Evolutionary conservation across 2,888 invertebrate genomes (phyloP), one percentile per base, ranked within the genome.

Genomic region (Dusona sp.): DNA sequence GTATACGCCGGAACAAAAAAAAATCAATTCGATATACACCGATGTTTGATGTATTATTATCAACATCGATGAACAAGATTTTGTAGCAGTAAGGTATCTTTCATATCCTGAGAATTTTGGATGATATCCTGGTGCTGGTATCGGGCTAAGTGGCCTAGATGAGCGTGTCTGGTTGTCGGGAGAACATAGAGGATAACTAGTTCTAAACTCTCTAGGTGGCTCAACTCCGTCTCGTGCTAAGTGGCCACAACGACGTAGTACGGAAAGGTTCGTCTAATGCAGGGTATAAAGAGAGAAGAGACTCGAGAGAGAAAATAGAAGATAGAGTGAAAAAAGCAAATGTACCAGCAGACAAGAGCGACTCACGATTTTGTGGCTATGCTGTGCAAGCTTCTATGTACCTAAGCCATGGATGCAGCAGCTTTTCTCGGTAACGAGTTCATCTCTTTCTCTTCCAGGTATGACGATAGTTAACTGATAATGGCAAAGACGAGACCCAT

Each of bases 401-500:
- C 57, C 48, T 8, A 11, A 72, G 38, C 65, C 33, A 16, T 45
- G 75, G 57, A 84, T 64, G 61, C 67, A 61, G 48, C 42, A 48
- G 73, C 64, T 78, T 78, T 75, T 81, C 86, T 74, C 79, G 64
- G 74, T 85, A 85, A 82, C 74, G 75, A 87, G 79, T 82, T 68
- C n/a, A n/a, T n/a, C 67, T 83, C 73, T 73, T 74, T 67, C 68
- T 79, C 54, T 25, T 51, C 9, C 61, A 64, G 68, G 19, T 68
- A 67, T 85, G 72, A 83, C 68, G 79, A 83, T 83, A 77, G 75
- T 73, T 79, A 67, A 45, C 81, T 83, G 87, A 85, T 87, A 85
- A 85, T 79, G 57, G 75, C 68, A 25, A 78, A 61, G 79, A 78
- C 82, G 48, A 80, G 77, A 61, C 65, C 70, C 42, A 75, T 82